These are phyloP conservation scores for Chrysolina haemoptera DNA, from an alignment of 2,888 invertebrate genomes.

Conservation along the genomic window DNA sequence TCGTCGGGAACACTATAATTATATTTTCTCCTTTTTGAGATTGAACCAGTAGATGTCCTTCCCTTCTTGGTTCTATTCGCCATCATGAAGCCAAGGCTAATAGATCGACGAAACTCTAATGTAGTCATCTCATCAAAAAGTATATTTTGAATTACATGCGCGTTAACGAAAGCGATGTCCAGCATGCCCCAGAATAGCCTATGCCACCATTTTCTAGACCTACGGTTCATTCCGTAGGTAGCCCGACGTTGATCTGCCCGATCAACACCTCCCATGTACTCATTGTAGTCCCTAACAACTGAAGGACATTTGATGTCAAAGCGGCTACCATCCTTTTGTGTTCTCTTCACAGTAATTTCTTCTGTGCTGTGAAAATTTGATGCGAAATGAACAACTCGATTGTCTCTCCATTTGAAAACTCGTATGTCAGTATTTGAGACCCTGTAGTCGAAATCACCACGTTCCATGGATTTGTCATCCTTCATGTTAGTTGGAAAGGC, in stretches of 20 bases:
- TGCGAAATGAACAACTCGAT: constrained; percentile 37
- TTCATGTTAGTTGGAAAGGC: constrained; percentile 17
- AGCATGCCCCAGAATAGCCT: constrained; percentile 18
- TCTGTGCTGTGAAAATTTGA: constrained; percentile 53
- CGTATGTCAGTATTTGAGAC: constrained; percentile 30
- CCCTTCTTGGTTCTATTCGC: not conserved
- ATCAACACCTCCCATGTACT: constrained; percentile 31
- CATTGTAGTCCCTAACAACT: constrained; percentile 25
- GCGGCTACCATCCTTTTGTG: constrained; percentile 47
- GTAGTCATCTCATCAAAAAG: not conserved
- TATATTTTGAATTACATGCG: not conserved
- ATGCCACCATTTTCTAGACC: constrained; percentile 30
- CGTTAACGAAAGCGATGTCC: constrained; percentile 12
- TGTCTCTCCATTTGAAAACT: constrained; percentile 45
- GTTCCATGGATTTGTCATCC: constrained; percentile 22
- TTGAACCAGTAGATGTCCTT: constrained; percentile 20
- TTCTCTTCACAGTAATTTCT: constrained; percentile 44
- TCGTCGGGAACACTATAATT: constrained; percentile 32
- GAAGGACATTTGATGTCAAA: constrained; percentile 35
- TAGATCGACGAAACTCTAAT: constrained; percentile 13
- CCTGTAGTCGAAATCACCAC: constrained; percentile 23
- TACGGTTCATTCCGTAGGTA: constrained; percentile 32
- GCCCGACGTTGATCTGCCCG: constrained; percentile 26
- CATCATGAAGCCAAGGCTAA: constrained; percentile 2
- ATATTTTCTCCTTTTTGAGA: not conserved